Base-by-base conservation (phyloP, 1,140 invertebrate genomes). In the Papilio machaon region DNA sequence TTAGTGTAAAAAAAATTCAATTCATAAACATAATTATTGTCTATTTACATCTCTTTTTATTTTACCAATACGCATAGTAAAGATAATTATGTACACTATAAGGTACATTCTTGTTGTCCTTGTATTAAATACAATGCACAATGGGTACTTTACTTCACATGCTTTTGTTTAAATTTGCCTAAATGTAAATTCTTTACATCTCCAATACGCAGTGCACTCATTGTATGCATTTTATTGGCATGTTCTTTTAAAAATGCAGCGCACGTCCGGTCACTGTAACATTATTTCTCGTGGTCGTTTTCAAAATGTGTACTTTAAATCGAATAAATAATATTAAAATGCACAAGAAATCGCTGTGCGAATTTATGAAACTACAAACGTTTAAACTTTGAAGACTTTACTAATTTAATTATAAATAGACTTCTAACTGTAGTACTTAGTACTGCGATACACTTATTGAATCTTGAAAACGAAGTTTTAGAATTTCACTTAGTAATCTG, bases 221-320 rank as follows among this genome's bases (percentile, higher is more conserved):
- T 82, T 84, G 82, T 86, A 67, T 85, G 76, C 81, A 86, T 76
- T 81, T 80, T 83, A 81, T 87, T 86, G 77, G 81, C 82, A 83
- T 85, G 81, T 58, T 58, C 83, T 79, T 75, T 77, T 87, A 82
- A 82, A 80, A 73, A 87, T 86, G 84, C 86, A 70, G 43, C 60
- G 17, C 81, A 64, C 70, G 84, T 76, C 47, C 30, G 35, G 38
- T 35, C 49, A 78, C 64, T 77, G 79, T 79, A 82, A 80, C 79
- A 80, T 82, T 79, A 82, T 82, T 82, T 80, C 82, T 82, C 80
- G 74, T 58, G 74, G 54, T 38, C 49, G 38, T 73, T 82, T 73
- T 46, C 49, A 82, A 78, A 80, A 73, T 38, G 35, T 17, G 52
- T 79, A 47, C 19, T 70, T 46, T 35, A 17, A 77, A 38, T 38